Evolutionary conservation across 2,888 invertebrate genomes (phyloP).

Genomic region (Bimastos eiseni): DNA sequence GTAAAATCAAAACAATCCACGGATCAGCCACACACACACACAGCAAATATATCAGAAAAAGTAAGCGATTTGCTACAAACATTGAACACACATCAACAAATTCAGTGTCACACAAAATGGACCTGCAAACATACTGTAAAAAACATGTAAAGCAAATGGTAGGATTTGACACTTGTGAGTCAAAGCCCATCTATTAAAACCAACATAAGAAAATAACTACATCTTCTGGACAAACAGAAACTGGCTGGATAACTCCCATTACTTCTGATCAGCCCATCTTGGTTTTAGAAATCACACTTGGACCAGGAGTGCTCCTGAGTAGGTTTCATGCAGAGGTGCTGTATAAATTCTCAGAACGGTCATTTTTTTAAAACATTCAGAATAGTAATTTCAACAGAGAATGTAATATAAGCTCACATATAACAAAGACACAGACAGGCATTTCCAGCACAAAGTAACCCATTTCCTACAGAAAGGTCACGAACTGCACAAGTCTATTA

Average conservation of each 20-base stretch:
- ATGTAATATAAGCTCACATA: no score
- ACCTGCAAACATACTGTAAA: neutral
- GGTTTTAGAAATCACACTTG: no score
- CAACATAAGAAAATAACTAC: neutral
- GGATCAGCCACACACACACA: neutral
- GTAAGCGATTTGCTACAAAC: neutral
- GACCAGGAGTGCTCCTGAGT: no score
- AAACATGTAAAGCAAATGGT: neutral
- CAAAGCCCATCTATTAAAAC: no score
- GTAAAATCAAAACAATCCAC: conserved; percentile 48
- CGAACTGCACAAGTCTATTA: neutral
- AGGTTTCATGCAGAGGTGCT: neutral
- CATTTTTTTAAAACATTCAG: no score
- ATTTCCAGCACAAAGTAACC: no score
- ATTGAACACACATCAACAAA: neutral
- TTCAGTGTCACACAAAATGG: neutral
- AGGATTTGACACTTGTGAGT: neutral
- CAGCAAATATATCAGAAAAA: neutral
- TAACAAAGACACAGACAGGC: no score
- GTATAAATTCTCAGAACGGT: neutral
- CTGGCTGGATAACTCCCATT: neutral
- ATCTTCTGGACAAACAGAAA: neutral
- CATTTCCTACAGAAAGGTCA: no score
- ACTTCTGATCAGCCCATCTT: no score
- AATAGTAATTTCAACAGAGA: no score